Base-by-base conservation (phyloP, 2,888 invertebrate species). In the Gibbula magus region DNA sequence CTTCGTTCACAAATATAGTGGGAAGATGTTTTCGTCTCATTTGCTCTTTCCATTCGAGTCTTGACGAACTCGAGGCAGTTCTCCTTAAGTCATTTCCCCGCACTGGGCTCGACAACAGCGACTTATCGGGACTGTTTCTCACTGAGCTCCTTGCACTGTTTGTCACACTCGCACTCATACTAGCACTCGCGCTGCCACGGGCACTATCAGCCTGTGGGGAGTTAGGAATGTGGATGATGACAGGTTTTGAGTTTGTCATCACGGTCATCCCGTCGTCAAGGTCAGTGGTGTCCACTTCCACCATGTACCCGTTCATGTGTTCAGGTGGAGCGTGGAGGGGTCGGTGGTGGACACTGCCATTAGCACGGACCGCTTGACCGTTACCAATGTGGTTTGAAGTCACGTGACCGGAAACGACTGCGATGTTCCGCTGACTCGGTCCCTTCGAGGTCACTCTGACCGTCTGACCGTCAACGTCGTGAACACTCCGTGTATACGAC, bases 1-100 rank as follows among this genome's bases (percentile, higher is more conserved):
- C 87, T 52, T 88, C 86, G 79, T 88, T 88, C 5, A 89, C 84
- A 79, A 90, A 89, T 53, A 89, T 86, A 4, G 89, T 81, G 0
- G 89, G 90, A 0, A 90, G 83, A 78, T 90, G 87, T 80, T 89
- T 89, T 76, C 86, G 87, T 53, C 86, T 84, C 87, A 89, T 88
- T 54, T 87, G 85, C n/a, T 88, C 89, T 75, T 87, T 89, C 88
- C 89, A 89, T 53, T 87, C 87, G 18, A 82, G 77, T 18, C 86
- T 80, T 18, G 89, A 87, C 54, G 83, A 83, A 1, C 83, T 79
- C 0, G 87, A 87, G 18, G 84, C 80, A 20, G 83, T 80, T 8
- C 87, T 82, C 52, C 80, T 73, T 18, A 88, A 70, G 75, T 85
- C 85, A 18, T 79, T 73, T 22, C 78, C 53, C 16, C 79, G 80